Conservation (phyloP, 2,888 invertebrate genomes). For the Alloscopus bannaensis region DNA sequence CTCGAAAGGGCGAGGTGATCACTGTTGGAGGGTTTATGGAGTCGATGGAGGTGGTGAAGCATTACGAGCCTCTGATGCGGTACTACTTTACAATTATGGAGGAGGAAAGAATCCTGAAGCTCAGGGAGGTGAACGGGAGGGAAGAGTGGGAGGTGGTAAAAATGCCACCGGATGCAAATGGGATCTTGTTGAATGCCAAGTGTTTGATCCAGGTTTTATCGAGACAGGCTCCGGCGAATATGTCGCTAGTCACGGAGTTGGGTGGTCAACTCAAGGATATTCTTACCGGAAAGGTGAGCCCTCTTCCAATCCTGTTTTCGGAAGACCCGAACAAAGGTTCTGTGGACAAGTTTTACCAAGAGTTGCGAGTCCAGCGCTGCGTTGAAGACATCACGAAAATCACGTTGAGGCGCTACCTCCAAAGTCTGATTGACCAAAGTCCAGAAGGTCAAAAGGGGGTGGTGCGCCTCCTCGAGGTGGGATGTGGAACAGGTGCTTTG, state of each 20-base stretch:
- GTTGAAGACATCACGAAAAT: conserved; percentile 12
- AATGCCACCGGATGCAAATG: conserved; percentile 29
- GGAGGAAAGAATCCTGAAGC: conserved; percentile 27
- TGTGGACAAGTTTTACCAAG: conserved; percentile 49
- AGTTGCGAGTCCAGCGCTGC: conserved; percentile 33
- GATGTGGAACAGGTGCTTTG: conserved; percentile 50
- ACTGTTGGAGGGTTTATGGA: conserved; percentile 19
- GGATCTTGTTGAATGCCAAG: conserved; percentile 41
- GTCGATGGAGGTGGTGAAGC: conserved; percentile 15
- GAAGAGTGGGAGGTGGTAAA: conserved; percentile 43
- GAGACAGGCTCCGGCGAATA: conserved; percentile 39
- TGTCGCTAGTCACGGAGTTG: conserved; percentile 40
- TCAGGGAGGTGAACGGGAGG: neutral
- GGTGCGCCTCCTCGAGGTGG: conserved; percentile 43
- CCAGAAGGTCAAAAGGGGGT: conserved; percentile 15
- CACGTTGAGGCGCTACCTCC: conserved; percentile 15
- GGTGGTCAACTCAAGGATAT: conserved; percentile 45
- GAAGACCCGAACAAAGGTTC: conserved; percentile 46
- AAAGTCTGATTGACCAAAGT: neutral
- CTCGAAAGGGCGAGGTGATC: conserved; percentile 23
- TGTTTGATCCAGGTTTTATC: conserved; percentile 27
- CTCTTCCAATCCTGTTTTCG: conserved; percentile 49
- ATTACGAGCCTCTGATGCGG: conserved; percentile 27
- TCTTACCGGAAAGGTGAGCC: conserved; percentile 36
- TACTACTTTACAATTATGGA: conserved; percentile 42